Percentiles rank a stretch among this genome's conserved stretches.
Evolutionary conservation across 2,888 invertebrate species (phyloP).

Genomic region (Hirtodrosophila cameraria): DNA sequence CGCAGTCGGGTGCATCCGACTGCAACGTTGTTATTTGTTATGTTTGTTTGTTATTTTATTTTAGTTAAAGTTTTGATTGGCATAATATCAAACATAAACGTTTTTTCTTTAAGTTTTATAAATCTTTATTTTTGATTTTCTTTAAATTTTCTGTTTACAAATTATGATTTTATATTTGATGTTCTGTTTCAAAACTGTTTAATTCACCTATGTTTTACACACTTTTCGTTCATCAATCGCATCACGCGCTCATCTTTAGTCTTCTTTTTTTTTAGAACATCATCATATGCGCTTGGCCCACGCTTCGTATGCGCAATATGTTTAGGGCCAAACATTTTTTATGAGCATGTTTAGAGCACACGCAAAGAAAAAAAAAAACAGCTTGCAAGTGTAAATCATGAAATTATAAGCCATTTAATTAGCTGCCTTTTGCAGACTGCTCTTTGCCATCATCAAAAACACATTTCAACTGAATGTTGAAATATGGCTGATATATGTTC

Average conservation of each 20-base stretch:
- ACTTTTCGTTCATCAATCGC: constrained; percentile 39
- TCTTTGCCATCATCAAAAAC: constrained; percentile 58
- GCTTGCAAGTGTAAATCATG: constrained; percentile 72
- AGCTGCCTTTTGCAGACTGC: constrained; percentile 47
- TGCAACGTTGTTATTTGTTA: no score
- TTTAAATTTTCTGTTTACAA: no score
- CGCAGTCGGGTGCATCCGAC: no score
- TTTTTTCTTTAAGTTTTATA: no score
- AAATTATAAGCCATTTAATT: constrained; percentile 76
- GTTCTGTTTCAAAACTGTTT: no score
- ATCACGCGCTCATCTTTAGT: constrained; percentile 38
- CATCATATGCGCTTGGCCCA: constrained; percentile 24
- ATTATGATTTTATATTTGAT: no score
- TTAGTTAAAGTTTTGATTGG: no score
- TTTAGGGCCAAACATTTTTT: constrained; percentile 36
- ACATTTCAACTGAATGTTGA: constrained; percentile 62
- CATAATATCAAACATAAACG: no score
- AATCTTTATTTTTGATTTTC: no score
- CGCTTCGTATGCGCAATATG: constrained; percentile 49
- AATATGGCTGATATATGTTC: constrained; percentile 60
- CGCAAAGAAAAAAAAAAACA: constrained; percentile 14
- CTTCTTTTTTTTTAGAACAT: constrained; percentile 4
- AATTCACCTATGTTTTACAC: background rate
- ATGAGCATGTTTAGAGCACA: constrained; percentile 51
- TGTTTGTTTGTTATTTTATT: no score